Evolutionary conservation across 2,888 invertebrate genomes (phyloP).

Genomic region (Trissoscelio sp.): DNA sequence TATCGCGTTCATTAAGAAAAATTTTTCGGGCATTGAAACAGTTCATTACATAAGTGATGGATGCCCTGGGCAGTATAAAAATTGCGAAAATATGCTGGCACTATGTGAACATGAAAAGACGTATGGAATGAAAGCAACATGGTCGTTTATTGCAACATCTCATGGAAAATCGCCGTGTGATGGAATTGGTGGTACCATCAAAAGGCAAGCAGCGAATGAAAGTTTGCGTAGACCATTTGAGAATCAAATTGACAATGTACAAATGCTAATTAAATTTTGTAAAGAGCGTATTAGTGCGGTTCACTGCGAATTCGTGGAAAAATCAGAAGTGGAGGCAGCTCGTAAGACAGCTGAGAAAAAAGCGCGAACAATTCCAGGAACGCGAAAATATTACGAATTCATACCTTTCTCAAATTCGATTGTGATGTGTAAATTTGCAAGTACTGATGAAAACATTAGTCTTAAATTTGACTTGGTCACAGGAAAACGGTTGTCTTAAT

Average conservation of each 20-base stretch:
- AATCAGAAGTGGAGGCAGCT: constrained; percentile 9
- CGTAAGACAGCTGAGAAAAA: constrained; percentile 7
- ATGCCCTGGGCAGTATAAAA: constrained; percentile 49
- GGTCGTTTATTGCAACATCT: constrained; percentile 34
- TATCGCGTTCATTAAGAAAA: constrained; percentile 18
- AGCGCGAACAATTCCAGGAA: constrained; percentile 6
- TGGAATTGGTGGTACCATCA: constrained; percentile 38
- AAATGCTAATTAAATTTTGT: neutral
- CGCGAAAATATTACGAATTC: constrained; percentile 17
- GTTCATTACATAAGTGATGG: constrained; percentile 47
- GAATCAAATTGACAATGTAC: constrained; percentile 15
- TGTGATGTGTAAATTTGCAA: constrained; percentile 19
- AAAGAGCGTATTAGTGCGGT: constrained; percentile 3
- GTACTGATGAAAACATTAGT: neutral
- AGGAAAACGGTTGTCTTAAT: neutral
- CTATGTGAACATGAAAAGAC: constrained; percentile 21
- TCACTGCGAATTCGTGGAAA: constrained; percentile 10
- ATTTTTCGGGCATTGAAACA: constrained; percentile 1
- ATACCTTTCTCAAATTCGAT: constrained; percentile 8
- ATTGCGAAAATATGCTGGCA: constrained; percentile 21
- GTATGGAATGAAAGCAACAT: constrained; percentile 14
- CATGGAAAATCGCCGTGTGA: constrained; percentile 43
- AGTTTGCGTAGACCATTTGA: constrained; percentile 41
- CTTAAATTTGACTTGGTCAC: constrained; percentile 8
- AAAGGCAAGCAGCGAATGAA: constrained; percentile 38